A percentile compares a stretch with the other conserved stretches of the same genome.
Conservation (phyloP, 2,797 vertebrate species). For the Gila robusta region DNA sequence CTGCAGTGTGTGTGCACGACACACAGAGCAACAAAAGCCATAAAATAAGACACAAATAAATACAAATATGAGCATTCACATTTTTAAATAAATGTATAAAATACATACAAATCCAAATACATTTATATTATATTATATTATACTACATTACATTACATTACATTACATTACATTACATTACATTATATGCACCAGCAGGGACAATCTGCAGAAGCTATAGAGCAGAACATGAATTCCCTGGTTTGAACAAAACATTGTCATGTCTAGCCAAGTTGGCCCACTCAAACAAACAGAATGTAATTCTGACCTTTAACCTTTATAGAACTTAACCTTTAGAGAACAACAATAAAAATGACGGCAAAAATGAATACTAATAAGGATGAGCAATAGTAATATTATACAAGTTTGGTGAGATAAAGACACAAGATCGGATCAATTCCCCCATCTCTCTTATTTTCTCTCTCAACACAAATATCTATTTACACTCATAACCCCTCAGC, state of each 20-base stretch:
- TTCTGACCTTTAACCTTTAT: background rate
- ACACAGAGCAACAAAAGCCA: too few relatives aligned
- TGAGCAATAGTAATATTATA: background rate
- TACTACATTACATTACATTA: too few relatives aligned
- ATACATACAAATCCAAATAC: too few relatives aligned
- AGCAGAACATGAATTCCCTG: background rate
- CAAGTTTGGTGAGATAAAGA: background rate
- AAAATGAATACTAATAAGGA: background rate
- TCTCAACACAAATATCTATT: constrained; percentile 16
- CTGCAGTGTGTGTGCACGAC: too few relatives aligned
- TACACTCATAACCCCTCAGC: constrained; percentile 18
- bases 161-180: too few relatives aligned
- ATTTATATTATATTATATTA: too few relatives aligned
- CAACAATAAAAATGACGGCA: background rate
- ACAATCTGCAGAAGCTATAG: background rate
- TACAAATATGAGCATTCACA: too few relatives aligned
- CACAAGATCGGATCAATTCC: constrained; percentile 3
- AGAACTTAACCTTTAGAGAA: background rate
- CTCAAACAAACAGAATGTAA: background rate
- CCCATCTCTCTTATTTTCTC: background rate
- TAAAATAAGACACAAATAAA: too few relatives aligned
- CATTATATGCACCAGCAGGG: background rate
- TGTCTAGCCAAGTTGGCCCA: background rate
- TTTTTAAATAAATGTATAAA: too few relatives aligned
- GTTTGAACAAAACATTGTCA: background rate